Percentiles rank a stretch among this genome's conserved stretches.
Evolutionary conservation across 2,797 vertebrate species (phyloP).

Genomic region (Sebastes nivosus): DNA sequence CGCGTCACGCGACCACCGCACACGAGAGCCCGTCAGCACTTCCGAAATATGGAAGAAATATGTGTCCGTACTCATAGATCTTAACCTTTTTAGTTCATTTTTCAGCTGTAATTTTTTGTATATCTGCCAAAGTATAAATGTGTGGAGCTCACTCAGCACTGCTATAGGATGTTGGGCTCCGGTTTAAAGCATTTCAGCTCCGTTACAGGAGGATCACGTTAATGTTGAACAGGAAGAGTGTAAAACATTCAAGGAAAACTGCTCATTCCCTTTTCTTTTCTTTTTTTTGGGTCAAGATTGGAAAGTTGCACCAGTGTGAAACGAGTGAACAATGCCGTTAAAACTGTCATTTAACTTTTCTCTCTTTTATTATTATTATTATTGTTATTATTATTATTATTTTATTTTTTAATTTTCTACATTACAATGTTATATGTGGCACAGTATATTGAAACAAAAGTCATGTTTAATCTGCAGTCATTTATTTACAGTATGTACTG

Average conservation of each 20-base stretch:
- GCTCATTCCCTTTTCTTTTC: conserved; percentile 10
- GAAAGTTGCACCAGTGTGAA: conserved; percentile 52
- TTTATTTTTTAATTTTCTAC: conserved; percentile 73
- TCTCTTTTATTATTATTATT: conserved; percentile 59
- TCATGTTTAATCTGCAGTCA: conserved; percentile 74
- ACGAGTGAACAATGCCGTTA: conserved; percentile 37
- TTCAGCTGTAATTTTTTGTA: conserved; percentile 44
- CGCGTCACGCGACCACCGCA: conserved; percentile 18
- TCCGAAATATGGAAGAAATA: conserved; percentile 2
- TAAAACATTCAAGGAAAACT: neutral
- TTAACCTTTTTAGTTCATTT: conserved; percentile 15
- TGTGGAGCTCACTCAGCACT: conserved; percentile 40
- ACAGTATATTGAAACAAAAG: conserved; percentile 77
- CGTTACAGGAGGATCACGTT: neutral
- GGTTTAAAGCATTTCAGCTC: conserved; percentile 43
- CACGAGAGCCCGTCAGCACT: conserved; percentile 42
- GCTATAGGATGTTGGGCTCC: conserved; percentile 20
- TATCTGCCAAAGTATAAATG: conserved; percentile 65
- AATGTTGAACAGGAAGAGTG: conserved; percentile 6
- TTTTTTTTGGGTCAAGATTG: conserved; percentile 3
- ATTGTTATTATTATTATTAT: conserved; percentile 25
- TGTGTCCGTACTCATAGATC: conserved; percentile 20
- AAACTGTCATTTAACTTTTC: conserved; percentile 65
- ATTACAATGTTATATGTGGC: conserved; percentile 74
- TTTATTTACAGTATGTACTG: conserved; percentile 79